These are phyloP conservation scores for Agrotis puta DNA, from an alignment of 2,888 invertebrate species.

Conservation along the genomic window DNA sequence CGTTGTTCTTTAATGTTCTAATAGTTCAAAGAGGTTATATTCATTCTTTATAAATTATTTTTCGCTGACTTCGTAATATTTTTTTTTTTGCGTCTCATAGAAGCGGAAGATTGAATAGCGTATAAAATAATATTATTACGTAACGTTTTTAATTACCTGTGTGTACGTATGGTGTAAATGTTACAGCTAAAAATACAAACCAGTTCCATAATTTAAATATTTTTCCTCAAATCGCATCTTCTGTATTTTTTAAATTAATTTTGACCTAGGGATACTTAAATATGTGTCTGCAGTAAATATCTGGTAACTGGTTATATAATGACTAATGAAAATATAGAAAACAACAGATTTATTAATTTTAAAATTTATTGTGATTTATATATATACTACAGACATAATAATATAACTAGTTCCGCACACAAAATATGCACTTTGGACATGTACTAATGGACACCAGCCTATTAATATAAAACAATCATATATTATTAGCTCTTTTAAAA, in stretches of 20 bases:
- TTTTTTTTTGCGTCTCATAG: slow-evolving; percentile 1
- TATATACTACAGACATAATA: too few relatives aligned
- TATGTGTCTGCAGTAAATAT: too few relatives aligned
- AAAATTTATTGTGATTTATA: too few relatives aligned
- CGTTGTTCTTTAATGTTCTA: background rate
- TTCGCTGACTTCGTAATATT: too few relatives aligned
- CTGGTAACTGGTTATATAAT: too few relatives aligned
- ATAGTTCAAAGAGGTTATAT: slow-evolving; percentile 13
- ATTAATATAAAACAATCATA: too few relatives aligned
- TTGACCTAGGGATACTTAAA: too few relatives aligned
- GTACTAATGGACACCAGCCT: too few relatives aligned
- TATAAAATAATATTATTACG: slow-evolving; percentile 9
- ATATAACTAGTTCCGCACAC: too few relatives aligned
- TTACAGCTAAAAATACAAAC: background rate
- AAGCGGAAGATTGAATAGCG: background rate
- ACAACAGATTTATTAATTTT: too few relatives aligned
- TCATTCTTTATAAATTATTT: background rate
- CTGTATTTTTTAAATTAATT: background rate
- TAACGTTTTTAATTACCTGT: slow-evolving; percentile 8
- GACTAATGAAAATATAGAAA: background rate
- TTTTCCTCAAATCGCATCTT: background rate
- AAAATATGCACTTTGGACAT: too few relatives aligned
- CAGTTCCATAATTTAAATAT: background rate
- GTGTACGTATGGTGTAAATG: background rate
- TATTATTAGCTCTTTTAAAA: too few relatives aligned